Conservation (phyloP, 2,797 vertebrate species). For the Peromyscus nudipes region DNA sequence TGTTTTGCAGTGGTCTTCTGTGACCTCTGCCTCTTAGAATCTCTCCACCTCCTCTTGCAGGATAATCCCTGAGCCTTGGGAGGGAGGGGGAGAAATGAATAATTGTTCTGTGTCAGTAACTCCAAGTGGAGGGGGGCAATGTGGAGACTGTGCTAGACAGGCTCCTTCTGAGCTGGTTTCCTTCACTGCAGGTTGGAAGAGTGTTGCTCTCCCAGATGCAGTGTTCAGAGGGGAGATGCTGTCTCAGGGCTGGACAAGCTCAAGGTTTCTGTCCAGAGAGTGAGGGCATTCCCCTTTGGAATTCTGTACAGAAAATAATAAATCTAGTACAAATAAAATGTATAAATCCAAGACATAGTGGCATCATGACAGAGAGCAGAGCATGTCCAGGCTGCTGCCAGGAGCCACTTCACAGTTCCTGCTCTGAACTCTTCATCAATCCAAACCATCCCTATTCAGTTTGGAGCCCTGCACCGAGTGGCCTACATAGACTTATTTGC, state of each 20-base stretch:
- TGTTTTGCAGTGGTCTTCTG: background rate
- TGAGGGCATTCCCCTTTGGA: constrained; percentile 55
- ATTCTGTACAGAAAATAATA: constrained; percentile 56
- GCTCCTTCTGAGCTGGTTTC: background rate
- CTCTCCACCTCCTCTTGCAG: background rate
- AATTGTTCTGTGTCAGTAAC: background rate
- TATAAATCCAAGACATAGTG: constrained; percentile 73
- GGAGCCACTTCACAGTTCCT: constrained; percentile 65
- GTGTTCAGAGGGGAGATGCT: background rate
- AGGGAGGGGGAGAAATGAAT: background rate
- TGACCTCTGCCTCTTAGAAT: background rate
- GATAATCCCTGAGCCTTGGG: background rate
- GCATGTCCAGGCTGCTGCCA: constrained; percentile 64
- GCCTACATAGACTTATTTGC: constrained; percentile 57
- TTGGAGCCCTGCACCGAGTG: constrained; percentile 75
- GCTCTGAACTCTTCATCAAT: constrained; percentile 64
- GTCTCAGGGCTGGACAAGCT: background rate
- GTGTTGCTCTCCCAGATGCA: background rate
- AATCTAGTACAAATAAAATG: constrained; percentile 61
- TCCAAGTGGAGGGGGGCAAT: background rate
- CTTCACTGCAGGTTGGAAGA: background rate
- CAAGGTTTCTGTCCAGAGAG: background rate
- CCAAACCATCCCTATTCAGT: constrained; percentile 69
- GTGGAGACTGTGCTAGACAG: background rate
- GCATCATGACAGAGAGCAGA: constrained; percentile 68